These are phyloP conservation scores for Lagopus muta DNA, from an alignment of 2,113 vertebrate species.

Conservation along the genomic window DNA sequence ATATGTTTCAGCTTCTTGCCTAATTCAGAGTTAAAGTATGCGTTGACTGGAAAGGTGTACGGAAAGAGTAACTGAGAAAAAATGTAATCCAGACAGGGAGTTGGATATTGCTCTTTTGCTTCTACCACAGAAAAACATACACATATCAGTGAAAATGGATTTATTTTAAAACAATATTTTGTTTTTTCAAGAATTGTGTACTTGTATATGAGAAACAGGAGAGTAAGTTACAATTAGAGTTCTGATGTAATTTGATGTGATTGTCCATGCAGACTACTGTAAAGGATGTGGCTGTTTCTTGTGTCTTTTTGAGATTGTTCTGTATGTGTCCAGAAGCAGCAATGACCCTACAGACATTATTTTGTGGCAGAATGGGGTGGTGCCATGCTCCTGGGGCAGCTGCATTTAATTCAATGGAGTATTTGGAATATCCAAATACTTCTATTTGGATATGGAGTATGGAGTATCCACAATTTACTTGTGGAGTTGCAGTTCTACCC, in stretches of 20 bases:
- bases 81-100: background rate
- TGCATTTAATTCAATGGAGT: background rate
- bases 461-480: background rate
- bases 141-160: fast-evolving
- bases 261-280: background rate
- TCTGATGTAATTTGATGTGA: background rate
- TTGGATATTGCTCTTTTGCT: background rate
- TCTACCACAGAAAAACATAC: background rate
- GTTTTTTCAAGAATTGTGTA: background rate
- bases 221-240: background rate
- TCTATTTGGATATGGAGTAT: too few species aligned
- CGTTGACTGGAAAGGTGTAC: background rate
- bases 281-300: background rate
- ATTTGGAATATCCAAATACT: background rate
- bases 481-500: background rate
- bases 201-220: background rate
- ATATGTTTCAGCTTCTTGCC: background rate
- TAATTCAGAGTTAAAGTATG: background rate
- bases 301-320: background rate
- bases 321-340: background rate
- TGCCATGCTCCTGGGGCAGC: background rate
- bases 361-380: background rate
- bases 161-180: background rate
- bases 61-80: background rate
- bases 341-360: background rate